Percentiles rank a stretch among this genome's conserved stretches.
Conservation (phyloP, 2,797 vertebrate species). For the Telmatherina bonti region DNA sequence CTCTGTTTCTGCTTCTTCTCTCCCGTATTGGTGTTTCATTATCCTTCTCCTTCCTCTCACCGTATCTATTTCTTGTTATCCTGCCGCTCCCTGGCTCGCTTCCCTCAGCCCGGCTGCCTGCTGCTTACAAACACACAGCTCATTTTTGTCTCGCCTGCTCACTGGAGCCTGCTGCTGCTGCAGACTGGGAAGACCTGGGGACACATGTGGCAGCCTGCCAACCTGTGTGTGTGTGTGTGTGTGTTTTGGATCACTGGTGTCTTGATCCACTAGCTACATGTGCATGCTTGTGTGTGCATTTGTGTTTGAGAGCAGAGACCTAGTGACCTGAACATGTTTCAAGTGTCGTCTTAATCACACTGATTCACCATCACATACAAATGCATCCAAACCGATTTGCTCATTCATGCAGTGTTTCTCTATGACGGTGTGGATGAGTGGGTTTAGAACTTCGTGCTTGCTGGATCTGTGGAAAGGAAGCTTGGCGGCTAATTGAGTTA, state of each 20-base stretch:
- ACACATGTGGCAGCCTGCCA: constrained; percentile 73
- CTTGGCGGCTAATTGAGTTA: constrained; percentile 58
- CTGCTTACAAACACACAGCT: constrained; percentile 71
- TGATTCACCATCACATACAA: constrained; percentile 22
- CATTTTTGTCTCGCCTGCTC: constrained; percentile 67
- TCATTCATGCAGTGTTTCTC: constrained; percentile 58
- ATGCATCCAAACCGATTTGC: constrained; percentile 57
- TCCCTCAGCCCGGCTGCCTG: constrained; percentile 38
- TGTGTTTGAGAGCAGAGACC: constrained; percentile 27
- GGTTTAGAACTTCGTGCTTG: constrained; percentile 8
- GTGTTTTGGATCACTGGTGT: constrained; percentile 76
- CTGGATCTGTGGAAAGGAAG: constrained; percentile 15
- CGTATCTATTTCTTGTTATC: constrained; percentile 18
- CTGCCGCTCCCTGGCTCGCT: constrained; percentile 27
- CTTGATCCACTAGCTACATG: constrained; percentile 59
- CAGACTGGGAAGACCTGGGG: constrained; percentile 67
- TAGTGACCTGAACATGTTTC: constrained; percentile 35
- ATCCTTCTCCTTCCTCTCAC: neutral
- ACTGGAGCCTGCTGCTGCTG: constrained; percentile 57
- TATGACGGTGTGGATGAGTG: constrained; percentile 7
- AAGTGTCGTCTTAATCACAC: constrained; percentile 58
- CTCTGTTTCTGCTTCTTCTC: constrained; percentile 5
- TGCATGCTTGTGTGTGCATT: constrained; percentile 5
- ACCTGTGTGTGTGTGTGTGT: constrained; percentile 40
- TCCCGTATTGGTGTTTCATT: constrained; percentile 2